Evolutionary conservation across 2,888 invertebrate genomes (phyloP), one percentile per base, ranked within the genome.

Genomic region (Parascotia fuliginaria): DNA sequence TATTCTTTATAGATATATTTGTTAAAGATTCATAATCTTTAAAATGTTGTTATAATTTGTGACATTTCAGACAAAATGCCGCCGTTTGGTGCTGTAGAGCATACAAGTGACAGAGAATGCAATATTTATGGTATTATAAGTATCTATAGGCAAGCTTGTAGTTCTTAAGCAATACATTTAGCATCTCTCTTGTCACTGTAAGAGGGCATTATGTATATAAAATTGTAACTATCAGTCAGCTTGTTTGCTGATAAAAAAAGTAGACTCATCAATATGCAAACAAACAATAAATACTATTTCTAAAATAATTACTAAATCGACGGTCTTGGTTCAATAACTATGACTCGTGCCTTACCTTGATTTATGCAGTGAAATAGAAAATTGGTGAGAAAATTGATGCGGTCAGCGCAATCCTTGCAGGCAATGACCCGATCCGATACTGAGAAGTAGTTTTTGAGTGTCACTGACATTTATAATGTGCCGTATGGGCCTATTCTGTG

Each of bases 331-430:
- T 81, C 77, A 85, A 33, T 70, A 60, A 60, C 24, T 58, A 57
- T 72, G 81, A 79, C 88, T 85, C 86, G 89, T 89, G 88, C 87
- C 77, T 77, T 90, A 89, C 83, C 78, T 76, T 77, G 73, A 62
- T 78, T 77, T 73, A 71, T 61, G 70, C 87, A 89, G 76, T 85
- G 75, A 77, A 78, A 87, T 79, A 85, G 89, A 90, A 91, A 91
- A 87, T 87, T 77, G 74, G 75, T 87, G 85, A 84, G 88, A 89
- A 91, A 89, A 87, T 87, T 75, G 77, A 76, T 88, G 89, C 77
- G 88, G 87, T 88, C 69, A 62, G 60, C 74, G 58, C 65, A 72
- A 78, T 72, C 64, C 65, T 60, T 53, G 16, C 66, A 78, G 73
- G 65, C 79, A 71, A 77, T 77, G 79, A 83, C 75, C 81, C 73